A percentile compares a stretch with the other conserved stretches of the same genome.
phyloP scores from a whole-genome alignment of 1,140 invertebrate genomes.

The Drosophila baimaii region DNA sequence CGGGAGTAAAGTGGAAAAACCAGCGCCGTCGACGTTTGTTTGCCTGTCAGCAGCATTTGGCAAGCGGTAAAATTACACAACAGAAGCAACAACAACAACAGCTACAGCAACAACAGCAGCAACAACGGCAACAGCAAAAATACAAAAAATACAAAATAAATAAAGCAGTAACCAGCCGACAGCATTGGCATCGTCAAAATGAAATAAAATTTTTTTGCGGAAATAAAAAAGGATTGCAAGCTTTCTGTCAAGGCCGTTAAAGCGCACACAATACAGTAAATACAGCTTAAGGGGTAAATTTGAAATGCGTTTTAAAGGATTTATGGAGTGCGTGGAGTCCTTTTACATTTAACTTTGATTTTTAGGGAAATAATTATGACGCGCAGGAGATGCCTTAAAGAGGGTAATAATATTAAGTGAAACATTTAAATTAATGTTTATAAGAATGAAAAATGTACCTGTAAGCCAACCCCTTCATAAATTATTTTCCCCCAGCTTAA shows the following conservation, averaged over 20 bases:
- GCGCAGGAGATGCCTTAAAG: no score
- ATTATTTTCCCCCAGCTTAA: neutral
- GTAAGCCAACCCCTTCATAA: neutral
- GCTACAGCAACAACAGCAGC: slow-evolving; percentile 29
- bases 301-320: neutral
- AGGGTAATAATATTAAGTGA: neutral
- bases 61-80: slow-evolving; percentile 53
- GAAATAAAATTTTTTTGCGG: slow-evolving; percentile 77
- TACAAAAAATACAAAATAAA: slow-evolving; percentile 40
- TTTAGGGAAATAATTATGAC: neutral
- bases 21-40: slow-evolving; percentile 37
- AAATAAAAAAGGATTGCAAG: slow-evolving; percentile 64
- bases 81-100: slow-evolving; percentile 18
- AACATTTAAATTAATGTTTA: neutral
- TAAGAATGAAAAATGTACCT: no score
- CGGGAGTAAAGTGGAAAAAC: slow-evolving; percentile 5
- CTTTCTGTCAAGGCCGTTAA: slow-evolving; percentile 56
- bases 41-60: slow-evolving; percentile 75
- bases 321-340: neutral
- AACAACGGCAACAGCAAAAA: no score
- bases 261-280: slow-evolving; percentile 51
- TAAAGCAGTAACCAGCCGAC: slow-evolving; percentile 36
- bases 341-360: neutral
- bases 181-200: slow-evolving; percentile 64
- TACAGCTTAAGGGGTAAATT: slow-evolving; percentile 49